Evolutionary conservation across 2,888 invertebrate genomes (phyloP), one percentile per base, ranked within the genome.

Genomic region (Azorinus chamasolen): DNA sequence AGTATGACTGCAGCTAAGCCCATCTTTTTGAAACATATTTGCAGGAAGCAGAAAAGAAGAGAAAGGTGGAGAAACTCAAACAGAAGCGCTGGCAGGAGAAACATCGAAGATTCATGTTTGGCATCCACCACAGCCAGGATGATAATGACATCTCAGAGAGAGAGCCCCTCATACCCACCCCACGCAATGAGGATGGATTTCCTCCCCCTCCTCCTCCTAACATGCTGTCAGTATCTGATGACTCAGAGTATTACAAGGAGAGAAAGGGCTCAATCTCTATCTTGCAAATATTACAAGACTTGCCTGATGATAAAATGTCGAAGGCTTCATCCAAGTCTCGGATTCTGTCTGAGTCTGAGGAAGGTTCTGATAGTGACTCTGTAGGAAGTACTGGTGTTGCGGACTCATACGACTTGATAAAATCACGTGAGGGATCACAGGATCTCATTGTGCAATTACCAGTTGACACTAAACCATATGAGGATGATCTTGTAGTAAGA

Each of bases 1-100:
- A 10, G 10, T 32, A 32, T 32, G 5, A 32, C 32, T 32, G 32
- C 32, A 32, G 5, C 4, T 32, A 32, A 32, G 5, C 10, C n/a
- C 10, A 6, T 6, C 32, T 32, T 6, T 32, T n/a, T 1, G 45
- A 22, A 24, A 25, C 46, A 22, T 22, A 32, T 48, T 41, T 64
- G 4, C 65, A 90, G 90, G 90, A 90, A 64, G 88, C 88, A 22
- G 90, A 90, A 64, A 89, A 88, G 84, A 90, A 90, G 69, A 81
- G 90, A 0, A 89, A 89, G 62, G 88, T 88, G 57, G 90, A 90
- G 63, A 89, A 89, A 70, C 72, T 89, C 68, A 89, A 89, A 62
- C 90, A 90, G 76, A 87, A 87, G 65, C 68, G 89, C 32, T 90
- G 90, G 90, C 90, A 90, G 58, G 90, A 90, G 71, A 89, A 89